These are phyloP conservation scores for Peribatodes rhomboidaria DNA, from an alignment of 2,888 invertebrate genomes.

Conservation along the genomic window DNA sequence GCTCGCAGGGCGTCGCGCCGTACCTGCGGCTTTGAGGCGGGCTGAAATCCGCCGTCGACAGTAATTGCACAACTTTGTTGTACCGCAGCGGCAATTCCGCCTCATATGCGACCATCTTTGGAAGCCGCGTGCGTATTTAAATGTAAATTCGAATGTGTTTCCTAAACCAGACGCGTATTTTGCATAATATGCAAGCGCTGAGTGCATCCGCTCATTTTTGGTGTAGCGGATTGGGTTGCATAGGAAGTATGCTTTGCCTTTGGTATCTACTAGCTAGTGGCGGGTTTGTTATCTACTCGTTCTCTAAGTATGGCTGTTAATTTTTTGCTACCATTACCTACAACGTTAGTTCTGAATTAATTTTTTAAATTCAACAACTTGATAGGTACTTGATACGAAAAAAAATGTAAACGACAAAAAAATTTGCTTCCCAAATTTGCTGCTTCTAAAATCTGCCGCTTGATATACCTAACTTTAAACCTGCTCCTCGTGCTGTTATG, in stretches of 20 bases:
- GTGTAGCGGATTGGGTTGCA: conserved; percentile 27
- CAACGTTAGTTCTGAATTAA: too few relatives aligned
- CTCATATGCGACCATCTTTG: conserved; percentile 52
- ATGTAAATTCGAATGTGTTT: conserved; percentile 49
- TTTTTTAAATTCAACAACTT: too few relatives aligned
- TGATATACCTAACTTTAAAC: too few relatives aligned
- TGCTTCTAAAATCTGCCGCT: too few relatives aligned
- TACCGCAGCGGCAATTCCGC: conserved; percentile 50
- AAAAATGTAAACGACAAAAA: too few relatives aligned
- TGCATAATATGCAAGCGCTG: conserved; percentile 44
- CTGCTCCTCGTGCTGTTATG: too few relatives aligned
- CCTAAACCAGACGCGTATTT: conserved; percentile 43
- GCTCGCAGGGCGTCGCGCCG: conserved; percentile 31
- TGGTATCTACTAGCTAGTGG: too few relatives aligned
- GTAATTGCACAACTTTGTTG: conserved; percentile 63
- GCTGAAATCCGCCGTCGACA: conserved; percentile 55
- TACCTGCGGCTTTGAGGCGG: conserved; percentile 56
- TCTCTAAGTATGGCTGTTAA: too few relatives aligned
- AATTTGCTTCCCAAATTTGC: too few relatives aligned
- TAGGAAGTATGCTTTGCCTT: neutral
- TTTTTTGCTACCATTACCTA: too few relatives aligned
- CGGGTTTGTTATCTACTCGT: too few relatives aligned
- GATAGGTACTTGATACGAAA: too few relatives aligned
- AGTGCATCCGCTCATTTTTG: conserved; percentile 44
- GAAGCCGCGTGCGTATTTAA: conserved; percentile 53